A percentile compares a stretch with the other conserved stretches of the same genome.
Evolutionary conservation across 2,888 invertebrate species (phyloP).

Genomic region (Leptinotarsa peninsularis): DNA sequence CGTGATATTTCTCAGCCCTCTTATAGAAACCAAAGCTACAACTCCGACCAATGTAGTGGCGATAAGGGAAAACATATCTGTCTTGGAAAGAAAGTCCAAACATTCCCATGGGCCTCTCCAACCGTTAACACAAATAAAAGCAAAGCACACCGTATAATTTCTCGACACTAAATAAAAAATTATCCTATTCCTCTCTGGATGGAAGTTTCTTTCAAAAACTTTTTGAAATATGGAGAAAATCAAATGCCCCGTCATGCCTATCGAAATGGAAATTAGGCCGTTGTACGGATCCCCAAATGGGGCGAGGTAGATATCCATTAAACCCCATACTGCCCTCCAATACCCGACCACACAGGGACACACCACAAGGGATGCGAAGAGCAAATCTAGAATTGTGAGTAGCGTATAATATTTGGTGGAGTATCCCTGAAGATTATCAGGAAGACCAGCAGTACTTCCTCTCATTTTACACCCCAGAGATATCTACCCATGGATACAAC

Average conservation of each 20-base stretch:
- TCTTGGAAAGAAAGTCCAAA: slow-evolving; percentile 79
- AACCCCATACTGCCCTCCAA: slow-evolving; percentile 88
- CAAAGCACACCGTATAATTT: slow-evolving; percentile 80
- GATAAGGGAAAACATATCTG: slow-evolving; percentile 69
- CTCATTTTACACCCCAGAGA: slow-evolving; percentile 68
- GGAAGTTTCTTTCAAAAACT: slow-evolving; percentile 70
- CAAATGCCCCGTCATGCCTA: slow-evolving; percentile 79
- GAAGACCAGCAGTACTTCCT: slow-evolving; percentile 76
- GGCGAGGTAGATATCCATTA: slow-evolving; percentile 80
- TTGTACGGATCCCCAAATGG: slow-evolving; percentile 73
- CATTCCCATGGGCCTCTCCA: slow-evolving; percentile 89
- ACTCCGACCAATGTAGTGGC: slow-evolving; percentile 76
- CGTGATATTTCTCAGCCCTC: slow-evolving; percentile 82
- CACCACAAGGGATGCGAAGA: slow-evolving; percentile 79
- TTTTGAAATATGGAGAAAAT: slow-evolving; percentile 77
- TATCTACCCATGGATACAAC: slow-evolving; percentile 3
- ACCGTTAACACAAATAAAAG: slow-evolving; percentile 85
- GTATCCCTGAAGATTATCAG: slow-evolving; percentile 66
- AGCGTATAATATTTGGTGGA: slow-evolving; percentile 65
- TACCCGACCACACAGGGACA: slow-evolving; percentile 87
- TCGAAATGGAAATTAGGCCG: slow-evolving; percentile 75
- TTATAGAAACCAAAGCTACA: slow-evolving; percentile 75
- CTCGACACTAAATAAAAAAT: slow-evolving; percentile 79
- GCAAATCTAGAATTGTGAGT: slow-evolving; percentile 77
- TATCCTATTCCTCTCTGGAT: slow-evolving; percentile 77